These are phyloP conservation scores for Scleropages formosus DNA, from an alignment of 2,797 vertebrate genomes.

Conservation along the genomic window DNA sequence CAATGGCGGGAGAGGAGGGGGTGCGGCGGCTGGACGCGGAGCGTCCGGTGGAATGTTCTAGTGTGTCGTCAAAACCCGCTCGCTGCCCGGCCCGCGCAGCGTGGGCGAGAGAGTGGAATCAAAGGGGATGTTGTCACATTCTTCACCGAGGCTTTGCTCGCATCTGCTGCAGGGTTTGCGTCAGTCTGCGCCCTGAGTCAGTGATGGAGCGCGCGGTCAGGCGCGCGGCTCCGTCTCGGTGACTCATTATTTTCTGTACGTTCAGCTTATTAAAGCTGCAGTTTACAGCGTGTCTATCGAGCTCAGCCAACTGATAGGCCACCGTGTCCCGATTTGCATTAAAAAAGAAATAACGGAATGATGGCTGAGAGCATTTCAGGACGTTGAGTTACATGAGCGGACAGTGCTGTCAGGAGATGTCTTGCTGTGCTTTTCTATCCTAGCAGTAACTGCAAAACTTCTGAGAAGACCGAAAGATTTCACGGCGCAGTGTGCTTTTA, in stretches of 20 bases:
- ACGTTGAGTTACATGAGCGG: too few species aligned
- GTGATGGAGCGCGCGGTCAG: background rate
- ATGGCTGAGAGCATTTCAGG: too few species aligned
- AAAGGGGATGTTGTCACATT: background rate
- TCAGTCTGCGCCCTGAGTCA: background rate
- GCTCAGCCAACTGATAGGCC: too few species aligned
- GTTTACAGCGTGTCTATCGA: too few species aligned
- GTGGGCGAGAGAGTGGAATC: background rate
- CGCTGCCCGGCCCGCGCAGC: too few species aligned
- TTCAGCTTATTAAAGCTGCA: constrained; percentile 4
- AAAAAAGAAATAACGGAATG: too few species aligned
- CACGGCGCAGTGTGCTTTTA: too few species aligned
- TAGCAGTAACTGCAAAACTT: too few species aligned
- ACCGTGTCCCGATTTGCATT: too few species aligned
- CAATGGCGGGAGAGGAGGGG: background rate
- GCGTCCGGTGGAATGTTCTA: background rate
- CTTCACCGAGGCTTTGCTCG: background rate
- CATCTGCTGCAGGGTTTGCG: background rate
- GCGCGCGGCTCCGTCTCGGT: background rate
- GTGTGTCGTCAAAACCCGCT: background rate
- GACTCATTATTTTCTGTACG: background rate
- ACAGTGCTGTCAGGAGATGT: too few species aligned
- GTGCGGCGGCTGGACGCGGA: background rate
- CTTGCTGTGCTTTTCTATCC: too few species aligned
- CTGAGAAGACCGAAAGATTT: too few species aligned